Evolutionary conservation across 2,113 vertebrate species (phyloP), one percentile per base, ranked within the genome.

Genomic region (Antechinus flavipes): DNA sequence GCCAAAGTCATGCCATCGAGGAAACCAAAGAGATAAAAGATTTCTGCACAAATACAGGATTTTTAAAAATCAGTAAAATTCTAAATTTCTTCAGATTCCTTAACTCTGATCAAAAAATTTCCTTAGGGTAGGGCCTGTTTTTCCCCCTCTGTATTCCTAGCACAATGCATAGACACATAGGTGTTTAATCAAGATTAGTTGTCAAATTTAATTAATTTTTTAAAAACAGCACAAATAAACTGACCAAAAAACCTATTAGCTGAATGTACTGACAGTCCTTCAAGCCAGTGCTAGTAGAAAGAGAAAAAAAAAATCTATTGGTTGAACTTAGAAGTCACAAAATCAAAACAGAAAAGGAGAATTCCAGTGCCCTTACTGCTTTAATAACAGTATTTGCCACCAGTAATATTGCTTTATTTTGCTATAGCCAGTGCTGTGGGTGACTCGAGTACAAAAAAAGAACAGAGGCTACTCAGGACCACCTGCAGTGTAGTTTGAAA

Each of bases 381-480:
- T 84, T 93, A 94, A 42, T 30, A 76, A 93, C 89, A 93, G 56
- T 56, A 93, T 54, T 91, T 90, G 61, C 35, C 93, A 6, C 49
- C 94, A 93, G 94, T 26, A 91, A 89, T 61, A 95, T 5, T 91
- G 89, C 27, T 89, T 22, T 56, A 54, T 90, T 91, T 25, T 94
- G 61, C 8, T 92, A 35, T 91, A 42, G 50, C 58, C 12, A 68
- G 56, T 94, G 14, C 42, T 24, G 54, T 54, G 49, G 24, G 91
- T 93, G 94, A 94, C 54, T 50, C 46, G 93, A 93, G n/a, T 54
- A 68, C 91, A 92, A 61, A 93, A 96, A 93, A 89, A 89, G 53
- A 91, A 26, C 49, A 76, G 61, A 94, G 55, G 91, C 89, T 92
- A 50, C 12, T 61, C 96, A 68, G 95, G 95, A 89, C 52, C 47